phyloP scores from a whole-genome alignment of 1,140 invertebrate genomes.

The Limonius californicus region DNA sequence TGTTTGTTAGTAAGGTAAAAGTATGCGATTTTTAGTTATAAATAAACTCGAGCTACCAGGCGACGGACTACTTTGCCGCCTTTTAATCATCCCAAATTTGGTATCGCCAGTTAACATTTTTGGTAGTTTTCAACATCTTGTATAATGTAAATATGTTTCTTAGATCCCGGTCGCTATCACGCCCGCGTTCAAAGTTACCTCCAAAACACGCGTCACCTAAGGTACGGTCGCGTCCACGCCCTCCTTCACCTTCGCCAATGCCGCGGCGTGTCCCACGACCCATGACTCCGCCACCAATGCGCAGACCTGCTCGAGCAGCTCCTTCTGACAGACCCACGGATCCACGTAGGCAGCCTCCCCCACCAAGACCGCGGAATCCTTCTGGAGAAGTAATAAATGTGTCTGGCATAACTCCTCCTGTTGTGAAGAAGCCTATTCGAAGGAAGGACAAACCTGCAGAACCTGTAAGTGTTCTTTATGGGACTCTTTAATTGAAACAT shows the following conservation, averaged over 20 bases:
- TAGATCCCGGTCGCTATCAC: constrained; percentile 50
- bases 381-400: constrained; percentile 42
- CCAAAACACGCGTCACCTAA: constrained; percentile 31
- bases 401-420: constrained; percentile 33
- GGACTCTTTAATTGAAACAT: too few species aligned
- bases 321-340: constrained; percentile 48
- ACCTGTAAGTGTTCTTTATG: constrained; percentile 28
- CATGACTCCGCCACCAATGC: constrained; percentile 49
- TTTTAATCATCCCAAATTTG: too few species aligned
- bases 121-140: too few species aligned
- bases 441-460: constrained; percentile 29
- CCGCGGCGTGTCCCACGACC: constrained; percentile 46
- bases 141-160: too few species aligned
- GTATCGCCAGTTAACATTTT: too few species aligned
- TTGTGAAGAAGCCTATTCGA: constrained; percentile 19
- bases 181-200: constrained; percentile 32
- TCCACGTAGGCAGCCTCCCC: constrained; percentile 43
- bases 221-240: constrained; percentile 29
- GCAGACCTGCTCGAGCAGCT: constrained; percentile 47
- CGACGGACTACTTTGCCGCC: too few species aligned
- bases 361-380: constrained; percentile 38
- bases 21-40: too few species aligned
- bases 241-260: constrained; percentile 39
- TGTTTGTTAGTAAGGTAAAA: too few species aligned
- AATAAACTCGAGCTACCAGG: too few species aligned